phyloP scores from a whole-genome alignment of 2,888 invertebrate species.

The Dasysyrphus albostriatus region DNA sequence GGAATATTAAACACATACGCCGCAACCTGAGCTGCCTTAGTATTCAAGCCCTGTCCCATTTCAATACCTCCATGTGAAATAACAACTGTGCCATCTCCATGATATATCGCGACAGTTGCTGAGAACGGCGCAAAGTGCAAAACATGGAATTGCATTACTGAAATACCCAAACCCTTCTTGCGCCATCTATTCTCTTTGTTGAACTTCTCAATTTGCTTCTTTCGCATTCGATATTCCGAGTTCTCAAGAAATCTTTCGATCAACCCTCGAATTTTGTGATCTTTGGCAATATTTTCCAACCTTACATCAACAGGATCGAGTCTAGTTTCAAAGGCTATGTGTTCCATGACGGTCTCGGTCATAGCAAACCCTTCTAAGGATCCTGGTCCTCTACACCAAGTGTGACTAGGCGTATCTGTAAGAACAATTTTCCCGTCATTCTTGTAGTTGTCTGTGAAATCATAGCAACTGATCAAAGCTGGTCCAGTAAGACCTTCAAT shows the following conservation, averaged over 20 bases:
- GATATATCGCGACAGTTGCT: conserved; percentile 88
- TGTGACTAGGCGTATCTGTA: conserved; percentile 89
- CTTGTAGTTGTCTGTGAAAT: conserved; percentile 87
- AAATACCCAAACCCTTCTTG: conserved; percentile 89
- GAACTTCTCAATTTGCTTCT: conserved; percentile 85
- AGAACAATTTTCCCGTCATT: conserved; percentile 87
- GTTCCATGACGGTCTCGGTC: conserved; percentile 88
- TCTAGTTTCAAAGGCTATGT: conserved; percentile 85
- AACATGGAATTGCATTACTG: conserved; percentile 89
- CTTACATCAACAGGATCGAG: conserved; percentile 87
- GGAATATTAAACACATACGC: conserved; percentile 89
- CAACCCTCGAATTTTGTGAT: conserved; percentile 84
- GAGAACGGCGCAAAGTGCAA: conserved; percentile 85
- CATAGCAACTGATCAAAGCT: conserved; percentile 86
- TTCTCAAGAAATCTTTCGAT: conserved; percentile 85
- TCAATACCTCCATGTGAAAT: conserved; percentile 90
- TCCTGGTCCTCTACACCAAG: conserved; percentile 88
- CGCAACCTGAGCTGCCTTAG: conserved; percentile 90
- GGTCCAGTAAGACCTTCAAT: conserved; percentile 80
- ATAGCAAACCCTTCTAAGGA: conserved; percentile 87
- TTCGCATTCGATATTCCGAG: conserved; percentile 85
- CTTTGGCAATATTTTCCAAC: conserved; percentile 84
- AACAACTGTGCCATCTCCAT: conserved; percentile 89
- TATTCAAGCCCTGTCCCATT: conserved; percentile 91
- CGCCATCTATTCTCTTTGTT: conserved; percentile 91